phyloP scores from a whole-genome alignment of 2,113 vertebrate genomes.

The Hyperopisus bebe region DNA sequence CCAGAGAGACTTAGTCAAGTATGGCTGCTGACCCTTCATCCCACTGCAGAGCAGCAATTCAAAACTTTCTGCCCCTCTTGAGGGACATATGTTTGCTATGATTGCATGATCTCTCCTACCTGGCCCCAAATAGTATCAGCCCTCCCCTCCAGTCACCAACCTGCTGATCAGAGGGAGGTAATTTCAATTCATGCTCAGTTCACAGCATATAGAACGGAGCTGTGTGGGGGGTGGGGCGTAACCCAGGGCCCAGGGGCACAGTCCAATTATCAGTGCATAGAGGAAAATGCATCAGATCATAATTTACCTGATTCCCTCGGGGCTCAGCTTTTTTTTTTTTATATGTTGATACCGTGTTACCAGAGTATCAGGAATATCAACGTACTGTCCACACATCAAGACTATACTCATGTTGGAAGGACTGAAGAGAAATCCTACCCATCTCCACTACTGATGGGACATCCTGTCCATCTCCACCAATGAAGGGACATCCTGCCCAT shows the following conservation, averaged over 20 bases:
- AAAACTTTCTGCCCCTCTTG: not conserved
- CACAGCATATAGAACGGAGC: not conserved
- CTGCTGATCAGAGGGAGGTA: not conserved
- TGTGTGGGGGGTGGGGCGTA: not conserved
- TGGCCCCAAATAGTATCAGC: not conserved
- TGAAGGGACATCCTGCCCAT: not conserved
- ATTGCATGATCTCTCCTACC: not conserved
- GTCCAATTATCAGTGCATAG: constrained; percentile 18
- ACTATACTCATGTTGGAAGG: not conserved
- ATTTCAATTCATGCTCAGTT: not conserved
- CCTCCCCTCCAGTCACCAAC: not conserved
- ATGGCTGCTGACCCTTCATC: not conserved
- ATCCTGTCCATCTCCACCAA: not conserved
- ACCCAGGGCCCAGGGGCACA: not conserved
- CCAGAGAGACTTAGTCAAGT: not conserved
- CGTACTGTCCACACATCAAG: not conserved
- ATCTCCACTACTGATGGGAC: not conserved
- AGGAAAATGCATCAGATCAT: constrained; percentile 8
- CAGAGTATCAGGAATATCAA: not conserved
- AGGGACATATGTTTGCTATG: constrained; percentile 1
- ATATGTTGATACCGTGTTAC: not conserved
- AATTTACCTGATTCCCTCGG: constrained; percentile 15
- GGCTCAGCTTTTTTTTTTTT: not conserved
- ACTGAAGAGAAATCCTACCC: not conserved
- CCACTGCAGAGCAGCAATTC: not conserved